Percentiles rank a stretch among this genome's conserved stretches.
Conservation (phyloP, 1,140 invertebrate genomes). For the Drosophila tristis region DNA sequence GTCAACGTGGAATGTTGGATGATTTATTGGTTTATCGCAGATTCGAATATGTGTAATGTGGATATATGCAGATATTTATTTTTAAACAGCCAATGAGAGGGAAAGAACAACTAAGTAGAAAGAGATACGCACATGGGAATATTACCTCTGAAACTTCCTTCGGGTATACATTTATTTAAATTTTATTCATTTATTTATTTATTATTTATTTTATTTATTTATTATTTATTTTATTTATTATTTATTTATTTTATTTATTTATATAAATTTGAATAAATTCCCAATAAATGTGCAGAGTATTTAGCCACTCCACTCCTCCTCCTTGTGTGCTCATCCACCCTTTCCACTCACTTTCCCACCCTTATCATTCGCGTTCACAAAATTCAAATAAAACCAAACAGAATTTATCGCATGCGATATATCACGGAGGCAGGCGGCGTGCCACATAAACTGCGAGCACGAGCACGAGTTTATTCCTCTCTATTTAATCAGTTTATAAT, state of each 20-base stretch:
- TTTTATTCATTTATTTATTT: not conserved
- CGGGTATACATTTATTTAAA: not conserved
- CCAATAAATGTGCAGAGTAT: not conserved
- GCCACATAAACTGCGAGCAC: not conserved
- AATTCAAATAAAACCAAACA: not conserved
- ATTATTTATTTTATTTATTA: too few species aligned
- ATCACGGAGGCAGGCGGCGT: not conserved
- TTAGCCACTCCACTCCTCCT: not conserved
- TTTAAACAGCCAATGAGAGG: too few species aligned
- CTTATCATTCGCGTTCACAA: constrained; percentile 8
- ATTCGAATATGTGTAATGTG: not conserved
- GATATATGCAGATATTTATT: not conserved
- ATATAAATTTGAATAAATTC: not conserved
- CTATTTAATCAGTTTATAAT: constrained; percentile 21
- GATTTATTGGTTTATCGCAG: constrained; percentile 27
- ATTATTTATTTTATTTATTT: too few species aligned
- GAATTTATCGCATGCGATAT: constrained; percentile 33
- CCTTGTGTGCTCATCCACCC: not conserved
- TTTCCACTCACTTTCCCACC: not conserved
- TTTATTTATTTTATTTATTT: too few species aligned
- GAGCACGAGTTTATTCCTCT: not conserved
- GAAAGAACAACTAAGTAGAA: too few species aligned
- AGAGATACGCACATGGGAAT: too few species aligned
- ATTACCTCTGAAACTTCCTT: too few species aligned
- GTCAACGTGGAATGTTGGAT: constrained; percentile 17